Evolutionary conservation across 92 coral and sea anemone species (phyloP).

Genomic region (Plumapathes pennacea): DNA sequence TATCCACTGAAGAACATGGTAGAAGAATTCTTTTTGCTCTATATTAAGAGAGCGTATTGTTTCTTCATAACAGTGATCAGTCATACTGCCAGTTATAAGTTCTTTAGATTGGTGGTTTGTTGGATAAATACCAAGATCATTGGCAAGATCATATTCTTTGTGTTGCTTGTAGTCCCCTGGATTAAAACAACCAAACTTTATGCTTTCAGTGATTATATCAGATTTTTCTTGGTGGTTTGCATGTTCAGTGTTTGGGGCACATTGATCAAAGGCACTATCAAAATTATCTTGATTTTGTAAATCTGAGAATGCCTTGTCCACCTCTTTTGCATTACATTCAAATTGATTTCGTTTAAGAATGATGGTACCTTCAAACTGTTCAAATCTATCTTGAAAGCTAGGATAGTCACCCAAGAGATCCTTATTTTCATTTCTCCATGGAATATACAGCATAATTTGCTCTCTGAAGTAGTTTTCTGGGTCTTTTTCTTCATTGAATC

Average conservation of each 20-base stretch:
- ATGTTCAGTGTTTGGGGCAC: slow-evolving; percentile 46
- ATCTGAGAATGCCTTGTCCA: slow-evolving; percentile 2
- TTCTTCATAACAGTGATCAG: no score
- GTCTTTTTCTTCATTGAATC: slow-evolving; percentile 46
- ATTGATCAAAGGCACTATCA: no score
- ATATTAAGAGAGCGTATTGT: no score
- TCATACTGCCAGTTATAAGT: slow-evolving; percentile 17
- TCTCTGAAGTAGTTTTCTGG: slow-evolving; percentile 40
- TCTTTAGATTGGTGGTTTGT: slow-evolving; percentile 27
- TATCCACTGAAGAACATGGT: no score
- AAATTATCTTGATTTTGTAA: no score
- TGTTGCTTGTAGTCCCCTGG: slow-evolving; percentile 41
- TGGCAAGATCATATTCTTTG: slow-evolving; percentile 16
- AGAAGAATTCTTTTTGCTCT: no score
- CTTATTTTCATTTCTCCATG: slow-evolving; percentile 40
- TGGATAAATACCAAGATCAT: slow-evolving; percentile 37
- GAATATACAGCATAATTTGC: slow-evolving; percentile 34
- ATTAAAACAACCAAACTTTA: slow-evolving; percentile 29
- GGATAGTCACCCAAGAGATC: slow-evolving; percentile 13
- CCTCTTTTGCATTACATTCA: slow-evolving; percentile 19
- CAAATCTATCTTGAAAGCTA: slow-evolving; percentile 12
- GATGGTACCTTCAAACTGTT: slow-evolving; percentile 6
- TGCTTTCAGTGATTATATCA: slow-evolving; percentile 16
- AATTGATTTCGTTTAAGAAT: slow-evolving; percentile 7
- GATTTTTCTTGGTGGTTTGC: slow-evolving; percentile 30